Evolutionary conservation across 2,113 vertebrate species (phyloP), one percentile per base, ranked within the genome.

Genomic region (Mugil cephalus): DNA sequence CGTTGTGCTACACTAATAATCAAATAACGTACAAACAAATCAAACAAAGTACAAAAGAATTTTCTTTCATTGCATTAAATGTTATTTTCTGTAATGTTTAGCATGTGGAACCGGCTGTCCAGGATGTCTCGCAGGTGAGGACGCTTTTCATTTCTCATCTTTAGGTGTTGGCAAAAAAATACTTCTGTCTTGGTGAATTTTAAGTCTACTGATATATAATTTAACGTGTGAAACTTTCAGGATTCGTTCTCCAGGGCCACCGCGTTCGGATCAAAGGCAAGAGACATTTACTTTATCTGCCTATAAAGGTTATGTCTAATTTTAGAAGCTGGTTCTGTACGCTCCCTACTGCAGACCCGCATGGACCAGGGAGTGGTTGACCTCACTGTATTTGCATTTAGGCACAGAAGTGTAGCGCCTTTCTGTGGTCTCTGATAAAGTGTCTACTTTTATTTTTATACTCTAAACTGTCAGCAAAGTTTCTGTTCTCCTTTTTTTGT

Each of bases 51-150:
- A n/a, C n/a, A n/a, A n/a, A 9, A 3, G 15, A 4, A 2, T 67
- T 56, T 52, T 52, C 0, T 19, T 7, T 54, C 6, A 17, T 65
- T 11, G 14, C 42, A 0, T n/a, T 42, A 13, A n/a, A 51, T 74
- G 1, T 14, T 17, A 17, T 42, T 68, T 59, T 68, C n/a, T 77
- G 9, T 64, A 12, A 46, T 7, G 5, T 69, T 74, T 71, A 93
- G 91, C 40, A 6, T 88, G 64, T 91, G 82, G 82, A 89, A 85
- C 74, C 82, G 87, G 6, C 40, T 93, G 13, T 93, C 90, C 53
- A 88, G 91, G 52, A 1, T 92, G 48, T 89, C 91, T 39, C 86
- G 68, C 47, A 92, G 92, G 91, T 93, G 54, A 87, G 64, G 11
- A 38, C 1, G 2, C 66, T 65, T 56, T 4, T 14, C 9, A 15